A percentile compares a stretch with the other conserved stretches of the same genome.
Evolutionary conservation across 2,888 invertebrate species (phyloP).

Genomic region (Tetragonisca angustula): DNA sequence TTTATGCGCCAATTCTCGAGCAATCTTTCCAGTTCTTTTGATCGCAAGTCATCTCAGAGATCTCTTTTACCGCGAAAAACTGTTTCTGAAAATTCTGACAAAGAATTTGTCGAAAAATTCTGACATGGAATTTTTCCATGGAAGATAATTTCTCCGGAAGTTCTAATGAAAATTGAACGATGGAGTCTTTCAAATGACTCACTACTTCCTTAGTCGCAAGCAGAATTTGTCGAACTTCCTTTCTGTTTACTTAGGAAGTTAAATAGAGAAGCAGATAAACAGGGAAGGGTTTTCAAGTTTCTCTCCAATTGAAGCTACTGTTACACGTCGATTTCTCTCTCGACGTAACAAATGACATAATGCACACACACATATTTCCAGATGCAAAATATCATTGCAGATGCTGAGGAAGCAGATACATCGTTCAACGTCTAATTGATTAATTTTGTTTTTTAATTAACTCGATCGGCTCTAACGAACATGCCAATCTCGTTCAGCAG

Average conservation of each 20-base stretch:
- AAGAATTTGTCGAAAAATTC: no score
- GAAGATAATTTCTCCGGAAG: no score
- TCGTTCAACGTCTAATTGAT: constrained; percentile 7
- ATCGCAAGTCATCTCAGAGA: no score
- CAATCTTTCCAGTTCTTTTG: no score
- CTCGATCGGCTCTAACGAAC: constrained; percentile 17
- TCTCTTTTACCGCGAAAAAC: no score
- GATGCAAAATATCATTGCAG: background rate
- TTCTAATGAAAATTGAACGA: no score
- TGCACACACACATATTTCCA: background rate
- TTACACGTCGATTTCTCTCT: background rate
- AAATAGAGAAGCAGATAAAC: background rate
- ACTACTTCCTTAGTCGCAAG: no score
- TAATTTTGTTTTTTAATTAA: constrained; percentile 3
- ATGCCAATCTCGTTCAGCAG: background rate
- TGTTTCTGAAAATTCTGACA: no score
- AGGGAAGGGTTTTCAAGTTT: background rate
- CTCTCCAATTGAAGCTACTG: background rate
- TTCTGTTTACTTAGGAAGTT: background rate
- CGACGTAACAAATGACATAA: background rate
- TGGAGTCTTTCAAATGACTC: no score
- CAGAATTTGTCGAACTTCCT: background rate
- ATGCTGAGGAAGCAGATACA: background rate
- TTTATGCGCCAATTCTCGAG: no score
- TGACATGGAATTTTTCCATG: no score